Evolutionary conservation across 2,888 invertebrate genomes (phyloP).

Genomic region (Leucoptera coffeella): DNA sequence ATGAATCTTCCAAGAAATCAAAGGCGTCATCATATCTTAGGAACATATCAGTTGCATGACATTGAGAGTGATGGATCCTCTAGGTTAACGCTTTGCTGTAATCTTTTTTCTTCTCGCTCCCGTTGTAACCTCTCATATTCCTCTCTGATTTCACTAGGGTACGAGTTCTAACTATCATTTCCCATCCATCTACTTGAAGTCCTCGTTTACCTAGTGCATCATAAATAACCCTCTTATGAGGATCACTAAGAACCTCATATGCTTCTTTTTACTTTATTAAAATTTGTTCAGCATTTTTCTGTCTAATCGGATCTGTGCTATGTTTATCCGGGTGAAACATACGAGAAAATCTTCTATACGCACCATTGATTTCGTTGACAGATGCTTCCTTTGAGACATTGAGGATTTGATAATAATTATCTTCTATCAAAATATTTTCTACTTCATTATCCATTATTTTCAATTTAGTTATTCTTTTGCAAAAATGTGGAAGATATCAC

Average conservation of each 20-base stretch:
- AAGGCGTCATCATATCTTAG: slow-evolving; percentile 73
- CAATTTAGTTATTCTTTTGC: too few species aligned
- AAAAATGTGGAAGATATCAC: too few species aligned
- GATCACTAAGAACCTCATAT: slow-evolving; percentile 91
- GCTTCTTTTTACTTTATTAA: slow-evolving; percentile 92
- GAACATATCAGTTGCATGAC: slow-evolving; percentile 90
- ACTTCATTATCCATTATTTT: too few species aligned
- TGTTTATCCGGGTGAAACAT: slow-evolving; percentile 98
- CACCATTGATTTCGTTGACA: slow-evolving; percentile 86
- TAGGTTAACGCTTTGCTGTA: slow-evolving; percentile 90
- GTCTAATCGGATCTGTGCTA: slow-evolving; percentile 67
- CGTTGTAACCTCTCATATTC: slow-evolving; percentile 90
- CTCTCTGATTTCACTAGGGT: slow-evolving; percentile 95
- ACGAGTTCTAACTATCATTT: slow-evolving; percentile 83
- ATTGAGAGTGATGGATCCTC: slow-evolving; percentile 78
- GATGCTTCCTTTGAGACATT: too few species aligned
- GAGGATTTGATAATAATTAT: too few species aligned
- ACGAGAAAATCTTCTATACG: slow-evolving; percentile 85
- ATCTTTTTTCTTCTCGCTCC: slow-evolving; percentile 78
- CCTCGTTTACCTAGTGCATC: slow-evolving; percentile 87
- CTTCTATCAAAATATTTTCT: too few species aligned
- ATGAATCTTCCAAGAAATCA: slow-evolving; percentile 43
- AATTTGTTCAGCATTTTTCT: slow-evolving; percentile 84
- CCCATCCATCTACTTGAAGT: slow-evolving; percentile 92
- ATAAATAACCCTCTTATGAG: slow-evolving; percentile 91